A percentile compares a stretch with the other conserved stretches of the same genome.
phyloP scores from a whole-genome alignment of 1,140 invertebrate genomes.

The Conus ventricosus region DNA sequence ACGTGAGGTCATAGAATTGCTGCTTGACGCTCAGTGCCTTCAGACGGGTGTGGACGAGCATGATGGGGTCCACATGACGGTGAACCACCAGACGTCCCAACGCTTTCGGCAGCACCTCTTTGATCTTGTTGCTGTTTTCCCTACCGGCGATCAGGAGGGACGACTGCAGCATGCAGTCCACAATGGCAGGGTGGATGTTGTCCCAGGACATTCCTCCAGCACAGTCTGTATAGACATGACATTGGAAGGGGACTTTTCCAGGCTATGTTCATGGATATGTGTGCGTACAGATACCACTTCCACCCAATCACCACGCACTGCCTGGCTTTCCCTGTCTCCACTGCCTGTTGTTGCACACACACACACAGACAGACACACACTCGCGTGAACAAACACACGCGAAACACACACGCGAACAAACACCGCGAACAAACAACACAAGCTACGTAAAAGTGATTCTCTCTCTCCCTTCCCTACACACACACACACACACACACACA shows the following conservation, averaged over 20 bases:
- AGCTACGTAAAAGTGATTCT: too few species aligned
- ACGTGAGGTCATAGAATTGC: constrained; percentile 44
- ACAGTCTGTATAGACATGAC: not conserved
- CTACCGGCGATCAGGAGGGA: constrained; percentile 8
- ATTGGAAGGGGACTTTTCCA: too few species aligned
- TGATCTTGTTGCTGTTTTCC: not conserved
- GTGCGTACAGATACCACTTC: too few species aligned
- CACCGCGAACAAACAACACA: too few species aligned
- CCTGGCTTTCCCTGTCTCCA: too few species aligned
- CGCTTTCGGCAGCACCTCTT: constrained; percentile 36
- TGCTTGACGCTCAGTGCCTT: constrained; percentile 17
- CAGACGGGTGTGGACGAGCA: constrained; percentile 36
- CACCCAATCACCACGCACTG: too few species aligned
- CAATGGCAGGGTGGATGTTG: constrained; percentile 56
- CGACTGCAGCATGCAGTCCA: constrained; percentile 57
- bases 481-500: not conserved
- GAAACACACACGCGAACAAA: too few species aligned
- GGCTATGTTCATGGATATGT: too few species aligned
- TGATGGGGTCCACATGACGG: constrained; percentile 27
- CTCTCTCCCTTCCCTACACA: too few species aligned
- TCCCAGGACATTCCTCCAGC: constrained; percentile 40
- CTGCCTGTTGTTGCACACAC: too few species aligned
- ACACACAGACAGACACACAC: too few species aligned
- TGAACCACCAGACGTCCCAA: constrained; percentile 30
- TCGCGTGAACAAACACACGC: too few species aligned